These are phyloP conservation scores for Galeopsomyia nigrocyanea DNA, from an alignment of 2,888 invertebrate species.

Conservation along the genomic window DNA sequence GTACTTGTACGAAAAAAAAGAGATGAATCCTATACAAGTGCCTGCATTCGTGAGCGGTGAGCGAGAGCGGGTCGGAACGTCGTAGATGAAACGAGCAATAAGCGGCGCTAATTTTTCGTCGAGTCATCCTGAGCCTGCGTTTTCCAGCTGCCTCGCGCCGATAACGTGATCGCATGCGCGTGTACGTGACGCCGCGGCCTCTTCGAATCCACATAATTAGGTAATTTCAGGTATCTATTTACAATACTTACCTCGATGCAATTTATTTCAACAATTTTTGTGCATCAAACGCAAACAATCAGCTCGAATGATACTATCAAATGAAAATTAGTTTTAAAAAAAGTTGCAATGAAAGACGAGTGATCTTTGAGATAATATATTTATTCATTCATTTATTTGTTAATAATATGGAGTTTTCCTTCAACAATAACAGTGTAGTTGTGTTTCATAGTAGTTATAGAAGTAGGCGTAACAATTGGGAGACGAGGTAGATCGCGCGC, in stretches of 20 bases:
- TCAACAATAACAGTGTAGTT: slow-evolving; percentile 68
- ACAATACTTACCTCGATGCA: too few species aligned
- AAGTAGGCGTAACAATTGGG: slow-evolving; percentile 67
- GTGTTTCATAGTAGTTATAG: slow-evolving; percentile 41
- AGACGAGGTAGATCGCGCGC: slow-evolving; percentile 65
- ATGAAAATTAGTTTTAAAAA: too few species aligned
- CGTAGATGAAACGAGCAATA: background rate
- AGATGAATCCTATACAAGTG: too few species aligned
- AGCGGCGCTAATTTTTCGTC: slow-evolving; percentile 46
- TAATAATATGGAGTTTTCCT: slow-evolving; percentile 67
- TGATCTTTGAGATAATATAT: slow-evolving; percentile 66
- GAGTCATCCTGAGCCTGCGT: slow-evolving; percentile 58
- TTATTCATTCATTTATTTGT: slow-evolving; percentile 69
- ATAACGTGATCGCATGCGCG: too few species aligned
- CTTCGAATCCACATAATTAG: too few species aligned
- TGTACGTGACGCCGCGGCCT: background rate
- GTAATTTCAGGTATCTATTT: too few species aligned
- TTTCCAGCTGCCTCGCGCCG: slow-evolving; percentile 42
- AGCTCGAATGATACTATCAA: too few species aligned
- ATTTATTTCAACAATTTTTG: too few species aligned
- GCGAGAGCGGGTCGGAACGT: background rate
- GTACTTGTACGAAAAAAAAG: too few species aligned
- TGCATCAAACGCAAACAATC: too few species aligned
- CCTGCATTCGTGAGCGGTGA: background rate
- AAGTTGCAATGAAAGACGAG: background rate